phyloP scores from a whole-genome alignment of 2,888 invertebrate genomes.

The Tenthredo scrophulariae region DNA sequence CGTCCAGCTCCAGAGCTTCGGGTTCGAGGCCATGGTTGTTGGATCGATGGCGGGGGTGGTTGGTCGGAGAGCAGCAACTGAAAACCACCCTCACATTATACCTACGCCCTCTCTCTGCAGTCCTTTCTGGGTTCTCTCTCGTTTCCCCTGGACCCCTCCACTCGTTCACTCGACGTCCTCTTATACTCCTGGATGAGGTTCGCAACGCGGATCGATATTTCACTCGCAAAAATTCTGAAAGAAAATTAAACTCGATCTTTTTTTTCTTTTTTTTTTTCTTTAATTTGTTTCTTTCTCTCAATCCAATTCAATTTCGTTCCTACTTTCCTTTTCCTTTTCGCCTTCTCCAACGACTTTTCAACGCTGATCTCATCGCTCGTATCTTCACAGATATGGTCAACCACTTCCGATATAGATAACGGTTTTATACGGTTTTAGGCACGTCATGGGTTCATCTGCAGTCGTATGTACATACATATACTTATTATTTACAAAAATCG shows the following conservation, averaged over 20 bases:
- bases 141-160: constrained; percentile 13
- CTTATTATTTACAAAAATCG: background rate
- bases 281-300: background rate
- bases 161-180: background rate
- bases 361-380: background rate
- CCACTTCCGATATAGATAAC: background rate
- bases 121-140: background rate
- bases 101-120: background rate
- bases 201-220: constrained; percentile 11
- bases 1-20: constrained; percentile 11
- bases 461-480: background rate
- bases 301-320: no score
- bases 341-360: background rate
- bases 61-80: constrained; percentile 64
- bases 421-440: background rate
- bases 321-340: background rate
- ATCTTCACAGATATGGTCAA: background rate
- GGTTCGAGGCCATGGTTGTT: constrained; percentile 64
- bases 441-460: no score
- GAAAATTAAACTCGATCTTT: background rate
- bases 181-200: constrained; percentile 15
- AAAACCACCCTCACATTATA: constrained; percentile 56
- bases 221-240: background rate
- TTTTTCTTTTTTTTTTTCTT: background rate
- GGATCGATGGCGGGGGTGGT: constrained; percentile 73